phyloP scores from a whole-genome alignment of 2,797 vertebrate species.

The Darevskia mixta region DNA sequence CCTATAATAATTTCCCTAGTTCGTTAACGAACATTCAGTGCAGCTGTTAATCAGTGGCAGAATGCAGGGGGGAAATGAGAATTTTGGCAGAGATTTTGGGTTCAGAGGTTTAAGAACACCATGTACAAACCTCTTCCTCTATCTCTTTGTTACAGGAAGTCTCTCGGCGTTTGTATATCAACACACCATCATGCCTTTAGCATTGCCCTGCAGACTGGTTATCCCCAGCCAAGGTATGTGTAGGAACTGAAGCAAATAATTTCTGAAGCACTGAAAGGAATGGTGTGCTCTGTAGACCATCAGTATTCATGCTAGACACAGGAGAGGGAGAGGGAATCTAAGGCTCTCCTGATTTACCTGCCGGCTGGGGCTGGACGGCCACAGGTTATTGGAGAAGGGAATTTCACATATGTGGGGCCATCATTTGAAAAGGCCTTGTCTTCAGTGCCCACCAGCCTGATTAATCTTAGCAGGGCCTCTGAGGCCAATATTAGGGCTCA shows the following conservation, averaged over 20 bases:
- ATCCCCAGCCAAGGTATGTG: conserved; percentile 85
- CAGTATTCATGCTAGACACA: too few species aligned
- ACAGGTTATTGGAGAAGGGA: background rate
- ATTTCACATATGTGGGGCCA: background rate
- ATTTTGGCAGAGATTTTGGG: background rate
- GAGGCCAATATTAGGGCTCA: background rate
- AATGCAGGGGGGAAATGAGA: background rate
- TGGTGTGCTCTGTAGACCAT: background rate
- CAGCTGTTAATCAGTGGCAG: background rate
- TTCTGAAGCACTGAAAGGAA: background rate
- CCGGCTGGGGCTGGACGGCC: too few species aligned
- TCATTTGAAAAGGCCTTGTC: background rate
- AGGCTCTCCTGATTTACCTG: too few species aligned
- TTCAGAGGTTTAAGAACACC: rapidly evolving
- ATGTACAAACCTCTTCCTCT: rapidly evolving
- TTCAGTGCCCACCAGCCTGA: too few species aligned
- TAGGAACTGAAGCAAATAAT: background rate
- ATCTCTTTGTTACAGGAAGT: conserved; percentile 81
- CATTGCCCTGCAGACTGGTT: conserved; percentile 86
- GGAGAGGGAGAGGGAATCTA: too few species aligned
- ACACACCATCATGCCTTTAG: conserved; percentile 85
- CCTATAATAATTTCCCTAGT: background rate
- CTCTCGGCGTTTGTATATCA: conserved; percentile 94
- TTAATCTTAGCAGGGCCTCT: background rate
- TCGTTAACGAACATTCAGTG: background rate